Evolutionary conservation across 2,888 invertebrate species (phyloP).

Genomic region (Agrilus cyanescens): DNA sequence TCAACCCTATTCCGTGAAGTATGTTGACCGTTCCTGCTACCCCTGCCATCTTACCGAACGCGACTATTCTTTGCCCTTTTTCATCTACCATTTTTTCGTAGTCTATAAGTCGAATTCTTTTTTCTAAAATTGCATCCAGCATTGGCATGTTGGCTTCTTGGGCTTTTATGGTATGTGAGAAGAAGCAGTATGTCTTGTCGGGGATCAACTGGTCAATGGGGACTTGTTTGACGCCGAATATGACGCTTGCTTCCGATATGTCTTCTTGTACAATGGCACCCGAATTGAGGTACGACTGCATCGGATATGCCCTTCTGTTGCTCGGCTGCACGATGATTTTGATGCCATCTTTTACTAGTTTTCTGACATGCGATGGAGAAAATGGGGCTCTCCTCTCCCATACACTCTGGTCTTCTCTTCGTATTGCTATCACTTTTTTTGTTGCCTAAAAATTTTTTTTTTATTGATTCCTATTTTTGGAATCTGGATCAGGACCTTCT

Average conservation of each 20-base stretch:
- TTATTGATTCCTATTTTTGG: not conserved
- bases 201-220: slow-evolving; percentile 88
- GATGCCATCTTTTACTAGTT: slow-evolving; percentile 75
- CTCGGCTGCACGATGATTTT: slow-evolving; percentile 97
- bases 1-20: slow-evolving; percentile 88
- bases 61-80: slow-evolving; percentile 83
- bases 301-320: slow-evolving; percentile 93
- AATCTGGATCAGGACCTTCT: too few relatives aligned
- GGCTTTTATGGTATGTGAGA: slow-evolving; percentile 98
- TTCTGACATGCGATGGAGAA: slow-evolving; percentile 81
- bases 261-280: slow-evolving; percentile 94
- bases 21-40: slow-evolving; percentile 99
- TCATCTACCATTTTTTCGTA: slow-evolving; percentile 93
- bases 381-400: slow-evolving; percentile 95
- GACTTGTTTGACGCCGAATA: slow-evolving; percentile 95
- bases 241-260: slow-evolving; percentile 88
- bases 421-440: slow-evolving; percentile 65
- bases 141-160: slow-evolving; percentile 97
- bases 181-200: slow-evolving; percentile 96
- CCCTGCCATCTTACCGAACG: slow-evolving; percentile 97
- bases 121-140: slow-evolving; percentile 89
- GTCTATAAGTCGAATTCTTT: slow-evolving; percentile 92
- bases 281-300: slow-evolving; percentile 86
- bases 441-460: slow-evolving; percentile 13
- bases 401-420: slow-evolving; percentile 87